Percentiles rank a stretch among this genome's conserved stretches.
phyloP scores from a whole-genome alignment of 2,888 invertebrate genomes.

The Eledone cirrhosa region DNA sequence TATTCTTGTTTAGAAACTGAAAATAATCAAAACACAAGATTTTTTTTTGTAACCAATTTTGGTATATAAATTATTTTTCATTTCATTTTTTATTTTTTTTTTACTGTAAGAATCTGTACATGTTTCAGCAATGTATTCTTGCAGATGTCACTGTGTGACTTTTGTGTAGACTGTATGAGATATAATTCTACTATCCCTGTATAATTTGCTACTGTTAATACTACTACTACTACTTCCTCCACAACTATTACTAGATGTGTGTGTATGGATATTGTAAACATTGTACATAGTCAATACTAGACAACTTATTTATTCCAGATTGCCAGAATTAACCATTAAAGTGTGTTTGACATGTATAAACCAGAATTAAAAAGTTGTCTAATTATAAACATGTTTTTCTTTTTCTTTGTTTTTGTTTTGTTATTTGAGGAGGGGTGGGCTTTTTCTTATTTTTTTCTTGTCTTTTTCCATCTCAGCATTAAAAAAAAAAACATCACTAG shows the following conservation, averaged over 20 bases:
- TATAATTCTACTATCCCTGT: background rate
- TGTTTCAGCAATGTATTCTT: background rate
- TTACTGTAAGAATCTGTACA: background rate
- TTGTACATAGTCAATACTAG: constrained; percentile 28
- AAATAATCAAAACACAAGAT: no score
- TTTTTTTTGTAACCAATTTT: no score
- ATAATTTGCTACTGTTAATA: no score
- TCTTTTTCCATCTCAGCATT: no score
- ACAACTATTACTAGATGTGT: constrained; percentile 9
- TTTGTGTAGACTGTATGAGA: constrained; percentile 10
- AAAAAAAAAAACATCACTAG: no score
- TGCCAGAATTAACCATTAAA: constrained; percentile 1
- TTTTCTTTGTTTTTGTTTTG: background rate
- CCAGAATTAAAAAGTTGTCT: constrained; percentile 24
- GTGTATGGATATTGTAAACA: constrained; percentile 27
- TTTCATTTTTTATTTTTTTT: constrained; percentile 8
- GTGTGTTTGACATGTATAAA: constrained; percentile 24
- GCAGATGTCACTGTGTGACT: constrained; percentile 9
- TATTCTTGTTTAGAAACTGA: no score
- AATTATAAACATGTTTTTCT: background rate
- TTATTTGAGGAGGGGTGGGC: no score
- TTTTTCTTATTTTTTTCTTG: no score
- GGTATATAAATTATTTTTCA: no score
- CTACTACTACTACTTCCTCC: background rate
- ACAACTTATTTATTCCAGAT: constrained; percentile 27